Conservation (phyloP, 2,113 vertebrate species). For the Egretta garzetta region DNA sequence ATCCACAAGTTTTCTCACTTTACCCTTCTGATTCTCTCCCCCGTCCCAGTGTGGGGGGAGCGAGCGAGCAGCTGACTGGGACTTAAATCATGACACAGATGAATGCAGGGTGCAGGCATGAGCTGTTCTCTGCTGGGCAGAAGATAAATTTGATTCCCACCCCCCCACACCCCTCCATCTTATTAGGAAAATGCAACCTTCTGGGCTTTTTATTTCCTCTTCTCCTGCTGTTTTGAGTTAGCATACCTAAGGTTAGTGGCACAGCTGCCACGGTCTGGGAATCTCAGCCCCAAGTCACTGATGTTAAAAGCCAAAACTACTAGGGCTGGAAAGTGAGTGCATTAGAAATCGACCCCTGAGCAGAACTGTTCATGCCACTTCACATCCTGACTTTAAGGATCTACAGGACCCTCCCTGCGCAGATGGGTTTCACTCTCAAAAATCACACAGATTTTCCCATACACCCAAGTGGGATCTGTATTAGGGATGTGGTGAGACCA, state of each 20-base stretch:
- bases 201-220: not conserved
- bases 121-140: not conserved
- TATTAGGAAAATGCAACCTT: not conserved
- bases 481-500: not conserved
- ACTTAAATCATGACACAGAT: no score
- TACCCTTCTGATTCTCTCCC: no score
- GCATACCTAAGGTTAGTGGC: not conserved
- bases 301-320: not conserved
- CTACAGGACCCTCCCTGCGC: not conserved
- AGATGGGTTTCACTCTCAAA: not conserved
- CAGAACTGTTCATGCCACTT: fast-evolving
- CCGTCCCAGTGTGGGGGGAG: no score
- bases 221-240: not conserved
- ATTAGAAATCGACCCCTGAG: fast-evolving
- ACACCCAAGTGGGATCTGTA: not conserved
- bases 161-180: no score
- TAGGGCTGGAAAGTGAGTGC: fast-evolving
- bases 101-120: no score
- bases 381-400: not conserved
- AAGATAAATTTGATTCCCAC: not conserved
- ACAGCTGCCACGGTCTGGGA: not conserved
- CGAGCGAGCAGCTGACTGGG: no score
- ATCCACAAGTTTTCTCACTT: no score
- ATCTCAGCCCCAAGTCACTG: not conserved
- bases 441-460: not conserved